Percentiles rank a stretch among this genome's conserved stretches.
Evolutionary conservation across 2,888 invertebrate genomes (phyloP).

Genomic region (Merodon equestris): DNA sequence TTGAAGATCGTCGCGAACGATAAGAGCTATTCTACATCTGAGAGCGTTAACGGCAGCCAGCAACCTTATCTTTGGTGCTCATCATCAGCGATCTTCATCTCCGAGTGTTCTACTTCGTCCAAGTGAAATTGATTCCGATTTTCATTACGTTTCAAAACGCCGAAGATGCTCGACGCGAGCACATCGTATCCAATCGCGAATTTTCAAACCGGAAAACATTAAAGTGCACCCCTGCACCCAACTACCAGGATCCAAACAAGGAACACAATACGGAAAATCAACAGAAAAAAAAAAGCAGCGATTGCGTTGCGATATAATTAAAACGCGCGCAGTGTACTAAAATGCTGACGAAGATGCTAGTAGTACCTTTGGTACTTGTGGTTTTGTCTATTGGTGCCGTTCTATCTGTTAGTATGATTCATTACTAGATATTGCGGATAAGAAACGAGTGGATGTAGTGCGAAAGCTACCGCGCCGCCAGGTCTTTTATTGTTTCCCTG

Average conservation of each 20-base stretch:
- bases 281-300: slow-evolving; percentile 2
- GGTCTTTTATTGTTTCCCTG: slow-evolving; percentile 40
- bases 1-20: slow-evolving; percentile 69
- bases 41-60: slow-evolving; percentile 20
- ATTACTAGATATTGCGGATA: slow-evolving; percentile 57
- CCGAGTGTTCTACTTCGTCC: slow-evolving; percentile 64
- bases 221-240: slow-evolving; percentile 22
- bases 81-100: slow-evolving; percentile 40
- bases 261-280: slow-evolving; percentile 21
- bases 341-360: slow-evolving; percentile 55
- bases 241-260: slow-evolving; percentile 1
- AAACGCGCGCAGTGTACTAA: slow-evolving; percentile 32
- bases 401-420: slow-evolving; percentile 66
- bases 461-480: neutral
- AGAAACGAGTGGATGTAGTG: slow-evolving; percentile 1
- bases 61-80: slow-evolving; percentile 64
- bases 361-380: slow-evolving; percentile 28
- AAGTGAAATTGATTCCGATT: slow-evolving; percentile 71
- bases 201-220: slow-evolving; percentile 50
- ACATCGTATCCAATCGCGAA: slow-evolving; percentile 57
- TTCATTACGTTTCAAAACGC: slow-evolving; percentile 72
- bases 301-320: slow-evolving; percentile 34
- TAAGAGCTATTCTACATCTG: slow-evolving; percentile 53
- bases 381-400: slow-evolving; percentile 58
- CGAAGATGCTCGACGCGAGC: slow-evolving; percentile 71